Evolutionary conservation across 2,888 invertebrate species (phyloP), one percentile per base, ranked within the genome.

Genomic region (Cloeon dipterum): DNA sequence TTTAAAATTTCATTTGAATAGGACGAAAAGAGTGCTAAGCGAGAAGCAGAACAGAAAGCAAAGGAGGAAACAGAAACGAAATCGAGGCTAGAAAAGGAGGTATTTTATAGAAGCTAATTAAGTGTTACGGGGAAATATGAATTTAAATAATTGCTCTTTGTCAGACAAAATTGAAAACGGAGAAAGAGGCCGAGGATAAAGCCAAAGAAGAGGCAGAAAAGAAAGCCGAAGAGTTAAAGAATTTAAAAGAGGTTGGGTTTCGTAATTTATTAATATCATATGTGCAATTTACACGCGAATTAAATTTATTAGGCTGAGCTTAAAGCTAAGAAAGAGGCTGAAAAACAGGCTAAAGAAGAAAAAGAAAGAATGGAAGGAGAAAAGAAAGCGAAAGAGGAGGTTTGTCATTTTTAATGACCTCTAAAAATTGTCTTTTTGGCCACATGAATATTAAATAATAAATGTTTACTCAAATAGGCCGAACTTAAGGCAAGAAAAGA

Each of bases 221-320:
- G 18, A 33, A 36, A 36, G 20, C 23, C 7, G 35, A 43, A 36
- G 32, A n/a, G n/a, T n/a, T n/a, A n/a, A 36, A 32, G 41, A n/a
- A n/a, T n/a, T n/a, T n/a, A n/a, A n/a, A 41, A 8, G 42, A 41
- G 38, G 39, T 41, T 17, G 34, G 26, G n/a, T 32, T 35, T 17
- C 17, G 19, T 11, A 11, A 18, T 17, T 19, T 10, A 10, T 8
- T 26, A 26, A 29, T 14, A 19, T 21, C 14, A 23, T 11, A 7
- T 23, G 23, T 23, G 11, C 20, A 19, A 16, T 29, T 10, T 18
- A 21, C 17, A 16, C 11, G 3, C 35, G 14, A n/a, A n/a, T n/a
- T n/a, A n/a, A n/a, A n/a, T n/a, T n/a, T n/a, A n/a, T n/a, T n/a
- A 16, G 8, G 3, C 17, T 17, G 21, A 14, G n/a, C 32, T 4